Conservation (phyloP, 2,113 vertebrate genomes). For the Melierax canorus region DNA sequence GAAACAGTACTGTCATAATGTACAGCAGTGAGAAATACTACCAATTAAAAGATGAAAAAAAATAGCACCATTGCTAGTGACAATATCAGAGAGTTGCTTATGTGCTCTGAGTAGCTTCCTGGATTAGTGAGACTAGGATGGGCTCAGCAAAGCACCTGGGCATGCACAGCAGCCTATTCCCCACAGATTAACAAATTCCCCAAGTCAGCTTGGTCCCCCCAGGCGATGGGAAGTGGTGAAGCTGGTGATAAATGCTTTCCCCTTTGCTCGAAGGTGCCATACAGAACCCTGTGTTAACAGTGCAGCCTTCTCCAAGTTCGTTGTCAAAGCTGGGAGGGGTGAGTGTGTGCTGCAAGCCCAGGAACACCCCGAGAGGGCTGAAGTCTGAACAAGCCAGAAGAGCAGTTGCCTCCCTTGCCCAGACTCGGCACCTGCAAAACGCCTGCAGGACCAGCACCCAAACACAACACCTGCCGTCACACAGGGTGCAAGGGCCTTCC, state of each 20-base stretch:
- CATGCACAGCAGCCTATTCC: background rate
- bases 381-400: background rate
- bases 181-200: background rate
- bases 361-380: background rate
- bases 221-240: fast-evolving
- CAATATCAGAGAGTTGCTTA: background rate
- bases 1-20: background rate
- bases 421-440: background rate
- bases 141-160: background rate
- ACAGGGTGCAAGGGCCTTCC: fast-evolving
- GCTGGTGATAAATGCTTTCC: background rate
- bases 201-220: too few relatives aligned
- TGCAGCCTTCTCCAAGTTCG: background rate
- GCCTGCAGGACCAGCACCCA: too few relatives aligned
- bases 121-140: too few relatives aligned
- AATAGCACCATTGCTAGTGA: background rate
- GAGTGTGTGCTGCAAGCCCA: background rate
- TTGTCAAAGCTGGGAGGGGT: background rate
- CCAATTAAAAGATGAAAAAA: background rate
- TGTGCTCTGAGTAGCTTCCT: background rate
- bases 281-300: background rate
- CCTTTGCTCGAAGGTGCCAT: background rate
- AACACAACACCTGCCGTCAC: fast-evolving
- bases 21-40: background rate
- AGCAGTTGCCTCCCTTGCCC: background rate